Evolutionary conservation across 2,797 vertebrate species (phyloP), one percentile per base, ranked within the genome.

Genomic region (Valencia hispanica): DNA sequence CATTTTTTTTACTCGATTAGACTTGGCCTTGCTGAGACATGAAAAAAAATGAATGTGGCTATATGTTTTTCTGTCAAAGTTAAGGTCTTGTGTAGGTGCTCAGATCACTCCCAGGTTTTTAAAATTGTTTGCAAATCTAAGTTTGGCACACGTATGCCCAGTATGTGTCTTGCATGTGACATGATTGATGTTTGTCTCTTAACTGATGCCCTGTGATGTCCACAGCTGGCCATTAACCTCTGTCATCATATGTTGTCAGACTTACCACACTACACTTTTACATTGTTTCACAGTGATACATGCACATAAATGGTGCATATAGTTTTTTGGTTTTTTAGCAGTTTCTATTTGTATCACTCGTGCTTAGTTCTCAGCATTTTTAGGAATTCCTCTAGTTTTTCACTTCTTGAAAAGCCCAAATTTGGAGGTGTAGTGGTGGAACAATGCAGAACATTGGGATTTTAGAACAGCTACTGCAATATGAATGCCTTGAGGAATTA

Each of bases 1-100:
- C 87, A 34, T 50, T 94, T 48, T 63, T 88, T 92, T 94, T 83
- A 88, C 90, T 86, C 87, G 82, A 79, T 89, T 90, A 89, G 84
- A 89, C 91, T 91, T 80, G 77, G 79, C 88, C 86, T 87, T 79
- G 87, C 74, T 90, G 70, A 84, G 85, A 91, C 82, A 82, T n/a
- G n/a, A n/a, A n/a, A n/a, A n/a, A n/a, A n/a, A n/a, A 84, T 82
- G 82, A 86, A 86, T 90, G 80, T 80, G 78, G 80, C 81, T 91
- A 78, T 91, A 88, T 92, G 84, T 90, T 91, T 92, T 90, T 89
- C 85, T 90, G 75, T 87, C 83, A 85, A 77, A 70, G 43, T 80
- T 85, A 79, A 70, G 79, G 73, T 84, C 74, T 84, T 71, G 65
- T 68, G 75, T 79, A 68, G 80, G 51, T 53, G 66, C 86, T 74